These are phyloP conservation scores for Lordiphosa andalusiaca DNA, from an alignment of 2,888 invertebrate genomes.

Conservation along the genomic window DNA sequence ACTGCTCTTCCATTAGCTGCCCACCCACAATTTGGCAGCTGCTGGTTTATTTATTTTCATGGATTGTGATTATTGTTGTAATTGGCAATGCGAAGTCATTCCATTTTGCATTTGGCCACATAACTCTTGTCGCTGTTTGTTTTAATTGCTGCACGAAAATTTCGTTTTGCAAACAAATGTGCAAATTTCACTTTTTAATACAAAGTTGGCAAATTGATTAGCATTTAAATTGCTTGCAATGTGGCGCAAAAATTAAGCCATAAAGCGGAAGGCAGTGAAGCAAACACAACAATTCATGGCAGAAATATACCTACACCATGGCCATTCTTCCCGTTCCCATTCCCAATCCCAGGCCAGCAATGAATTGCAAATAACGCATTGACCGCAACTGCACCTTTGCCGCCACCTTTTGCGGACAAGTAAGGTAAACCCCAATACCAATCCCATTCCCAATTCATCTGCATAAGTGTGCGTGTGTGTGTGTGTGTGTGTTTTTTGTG, in stretches of 20 bases:
- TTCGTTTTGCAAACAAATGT: conserved; percentile 16
- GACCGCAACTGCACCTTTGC: conserved; percentile 71
- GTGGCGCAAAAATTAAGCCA: conserved; percentile 47
- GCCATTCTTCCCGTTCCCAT: not conserved
- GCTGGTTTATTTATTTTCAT: too few species aligned
- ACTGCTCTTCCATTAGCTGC: too few species aligned
- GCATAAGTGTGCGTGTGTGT: conserved; percentile 6
- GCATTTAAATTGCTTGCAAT: conserved; percentile 71
- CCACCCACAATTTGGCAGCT: too few species aligned
- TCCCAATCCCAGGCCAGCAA: conserved; percentile 50
- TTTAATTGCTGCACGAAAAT: conserved; percentile 21
- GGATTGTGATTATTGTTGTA: too few species aligned
- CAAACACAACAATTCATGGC: conserved; percentile 17
- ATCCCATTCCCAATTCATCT: conserved; percentile 22
- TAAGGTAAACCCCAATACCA: conserved; percentile 51
- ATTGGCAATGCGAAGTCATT: not conserved
- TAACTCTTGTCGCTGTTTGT: conserved; percentile 35
- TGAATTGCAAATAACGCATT: conserved; percentile 74
- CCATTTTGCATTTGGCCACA: conserved; percentile 22
- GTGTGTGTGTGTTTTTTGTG: conserved; percentile 3
- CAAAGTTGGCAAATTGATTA: conserved; percentile 57
- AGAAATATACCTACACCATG: not conserved
- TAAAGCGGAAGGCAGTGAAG: conserved; percentile 30
- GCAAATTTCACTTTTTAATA: conserved; percentile 34
- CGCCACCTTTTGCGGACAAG: conserved; percentile 66